Evolutionary conservation across 2,888 invertebrate species (phyloP), one percentile per base, ranked within the genome.

Genomic region (Pseudanteris insignis): DNA sequence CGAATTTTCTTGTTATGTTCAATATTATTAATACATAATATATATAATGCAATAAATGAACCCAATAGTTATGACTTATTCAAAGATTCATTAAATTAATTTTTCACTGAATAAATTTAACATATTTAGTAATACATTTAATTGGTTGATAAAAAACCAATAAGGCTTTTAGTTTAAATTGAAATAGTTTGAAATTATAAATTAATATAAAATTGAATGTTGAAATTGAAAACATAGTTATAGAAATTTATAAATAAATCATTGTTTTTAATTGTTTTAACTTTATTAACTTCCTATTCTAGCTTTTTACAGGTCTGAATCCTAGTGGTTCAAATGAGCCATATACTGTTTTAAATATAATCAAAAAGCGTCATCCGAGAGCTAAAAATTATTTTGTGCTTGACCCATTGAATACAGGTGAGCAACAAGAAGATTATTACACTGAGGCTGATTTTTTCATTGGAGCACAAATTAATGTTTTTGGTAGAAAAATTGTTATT

Each of bases 391-490:
- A 87, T 58, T 87, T 81, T 70, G 80, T 88, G 25, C 67, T 81
- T 1, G 89, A 89, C 76, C 79, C 85, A 1, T 71, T 87, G 28
- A 82, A 84, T 65, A 82, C 83, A 13, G 86, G 85, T 0, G 80
- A 80, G 48, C 76, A 78, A 21, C 70, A 80, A 0, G 50, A 66
- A 1, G 77, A 85, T 0, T 85, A 84, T 41, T 88, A 87, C 66
- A 81, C 80, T 34, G 92, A 91, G 51, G 85, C 84, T 9, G 95
- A 96, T 78, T 82, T 96, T 14, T 86, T 87, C 28, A 90, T 96
- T 61, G 96, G 96, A 0, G 86, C 89, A 0, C 85, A 88, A 0
- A 73, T 96, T 1, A 91, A 92, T 74, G 88, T 92, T 2, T 94
- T 86, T 72, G 94, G 94, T 1, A 84, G 95, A 12, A 88, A 88